A percentile compares a stretch with the other conserved stretches of the same genome.
These are phyloP conservation scores for Polylopha cassiicola DNA, from an alignment of 2,888 invertebrate genomes.

Conservation along the genomic window DNA sequence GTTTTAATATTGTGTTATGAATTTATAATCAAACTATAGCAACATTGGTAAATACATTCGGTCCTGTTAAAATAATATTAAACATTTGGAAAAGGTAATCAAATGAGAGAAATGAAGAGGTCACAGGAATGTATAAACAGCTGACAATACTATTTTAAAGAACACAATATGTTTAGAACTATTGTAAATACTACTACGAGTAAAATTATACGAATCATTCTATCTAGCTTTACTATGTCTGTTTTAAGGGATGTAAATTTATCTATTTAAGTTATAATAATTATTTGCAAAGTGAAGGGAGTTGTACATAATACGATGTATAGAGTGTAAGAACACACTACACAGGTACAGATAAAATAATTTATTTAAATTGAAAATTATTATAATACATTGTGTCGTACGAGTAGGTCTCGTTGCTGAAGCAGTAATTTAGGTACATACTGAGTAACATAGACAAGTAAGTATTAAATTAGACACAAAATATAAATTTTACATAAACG, in stretches of 20 bases:
- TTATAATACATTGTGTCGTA: constrained; percentile 6
- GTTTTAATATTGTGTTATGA: too few species aligned
- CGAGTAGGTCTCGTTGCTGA: constrained; percentile 8
- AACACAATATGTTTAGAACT: constrained; percentile 59
- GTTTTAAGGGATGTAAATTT: constrained; percentile 61
- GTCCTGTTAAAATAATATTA: constrained; percentile 15
- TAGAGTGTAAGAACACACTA: constrained; percentile 28
- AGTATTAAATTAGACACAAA: constrained; percentile 39
- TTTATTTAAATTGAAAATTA: constrained; percentile 22
- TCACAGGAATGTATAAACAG: constrained; percentile 67
- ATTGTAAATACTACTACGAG: constrained; percentile 52
- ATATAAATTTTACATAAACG: constrained; percentile 51
- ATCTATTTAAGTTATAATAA: constrained; percentile 53
- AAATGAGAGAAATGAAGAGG: constrained; percentile 43
- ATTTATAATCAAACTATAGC: background rate
- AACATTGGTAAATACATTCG: constrained; percentile 1
- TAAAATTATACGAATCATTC: constrained; percentile 70
- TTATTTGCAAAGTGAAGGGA: constrained; percentile 41
- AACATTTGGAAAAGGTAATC: constrained; percentile 24
- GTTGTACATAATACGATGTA: constrained; percentile 53
- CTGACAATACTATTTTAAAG: constrained; percentile 75
- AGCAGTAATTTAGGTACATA: constrained; percentile 32
- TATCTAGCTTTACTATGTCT: constrained; percentile 58
- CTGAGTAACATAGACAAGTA: constrained; percentile 39
- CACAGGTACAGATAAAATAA: constrained; percentile 31